phyloP scores from a whole-genome alignment of 1,140 invertebrate species.

The Oedothorax gibbosus region DNA sequence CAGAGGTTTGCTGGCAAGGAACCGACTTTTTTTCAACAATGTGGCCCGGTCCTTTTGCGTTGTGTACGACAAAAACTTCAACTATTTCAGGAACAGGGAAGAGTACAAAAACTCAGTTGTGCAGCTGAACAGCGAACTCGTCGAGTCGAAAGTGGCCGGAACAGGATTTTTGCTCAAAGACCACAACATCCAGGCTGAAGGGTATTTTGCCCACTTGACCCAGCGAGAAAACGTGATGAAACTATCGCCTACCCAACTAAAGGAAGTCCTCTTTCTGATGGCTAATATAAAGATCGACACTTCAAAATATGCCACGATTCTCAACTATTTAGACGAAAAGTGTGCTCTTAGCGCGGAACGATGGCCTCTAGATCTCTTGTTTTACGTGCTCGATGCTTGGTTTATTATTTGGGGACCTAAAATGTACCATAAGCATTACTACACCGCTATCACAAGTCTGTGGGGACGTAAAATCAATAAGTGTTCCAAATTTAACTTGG shows the following conservation, averaged over 20 bases:
- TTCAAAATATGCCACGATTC: not conserved
- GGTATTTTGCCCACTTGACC: slow-evolving; percentile 2
- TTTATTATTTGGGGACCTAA: slow-evolving; percentile 39
- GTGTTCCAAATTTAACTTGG: slow-evolving; percentile 45
- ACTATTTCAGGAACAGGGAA: slow-evolving; percentile 22
- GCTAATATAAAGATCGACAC: slow-evolving; percentile 35
- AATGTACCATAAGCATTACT: slow-evolving; percentile 27
- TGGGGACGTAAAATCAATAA: slow-evolving; percentile 33
- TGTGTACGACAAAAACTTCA: slow-evolving; percentile 35
- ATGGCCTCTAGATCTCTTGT: slow-evolving; percentile 41
- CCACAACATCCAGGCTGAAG: slow-evolving; percentile 16
- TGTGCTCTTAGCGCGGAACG: slow-evolving; percentile 43
- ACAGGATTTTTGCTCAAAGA: slow-evolving; percentile 1
- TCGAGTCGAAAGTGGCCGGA: slow-evolving; percentile 2
- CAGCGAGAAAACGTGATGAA: slow-evolving; percentile 46
- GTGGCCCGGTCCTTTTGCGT: not conserved
- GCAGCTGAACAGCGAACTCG: not conserved
- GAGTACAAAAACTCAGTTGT: slow-evolving; percentile 49
- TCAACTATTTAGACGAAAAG: slow-evolving; percentile 48
- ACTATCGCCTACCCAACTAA: slow-evolving; percentile 26
- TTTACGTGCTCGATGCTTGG: slow-evolving; percentile 55
- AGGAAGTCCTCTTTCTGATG: slow-evolving; percentile 25
- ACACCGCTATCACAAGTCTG: slow-evolving; percentile 13
- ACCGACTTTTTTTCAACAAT: not conserved
- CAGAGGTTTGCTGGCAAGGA: too few species aligned